Conservation (phyloP, 2,113 vertebrate species). For the Ptilorrhoa leucosticta region DNA sequence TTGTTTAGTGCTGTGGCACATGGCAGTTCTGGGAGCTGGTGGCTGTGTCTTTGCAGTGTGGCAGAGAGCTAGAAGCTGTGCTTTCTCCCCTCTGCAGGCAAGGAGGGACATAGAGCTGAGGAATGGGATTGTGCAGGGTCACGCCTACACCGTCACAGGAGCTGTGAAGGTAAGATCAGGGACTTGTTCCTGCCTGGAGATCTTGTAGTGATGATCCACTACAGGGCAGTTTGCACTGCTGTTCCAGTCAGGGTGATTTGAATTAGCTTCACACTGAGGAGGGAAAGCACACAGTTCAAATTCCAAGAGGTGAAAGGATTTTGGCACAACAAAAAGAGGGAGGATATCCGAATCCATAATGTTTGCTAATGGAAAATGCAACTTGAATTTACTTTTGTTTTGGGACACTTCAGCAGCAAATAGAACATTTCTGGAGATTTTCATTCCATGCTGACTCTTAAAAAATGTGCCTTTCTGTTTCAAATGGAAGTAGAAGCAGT, state of each 20-base stretch:
- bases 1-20: not conserved
- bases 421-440: not conserved
- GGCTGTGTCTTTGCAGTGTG: not conserved
- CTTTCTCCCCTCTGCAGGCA: not conserved
- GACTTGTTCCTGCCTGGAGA: not conserved
- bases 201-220: not conserved
- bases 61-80: not conserved
- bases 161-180: conserved; percentile 58
- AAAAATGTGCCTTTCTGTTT: not conserved
- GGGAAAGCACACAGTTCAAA: not conserved
- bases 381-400: not conserved
- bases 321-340: not conserved
- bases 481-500: not conserved
- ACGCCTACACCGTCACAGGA: conserved; percentile 72
- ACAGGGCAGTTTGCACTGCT: not conserved
- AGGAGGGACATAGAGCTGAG: not conserved
- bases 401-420: not conserved
- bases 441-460: not conserved
- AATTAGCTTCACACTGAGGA: not conserved
- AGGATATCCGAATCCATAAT: not conserved
- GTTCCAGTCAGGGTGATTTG: not conserved
- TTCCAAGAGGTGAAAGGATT: not conserved
- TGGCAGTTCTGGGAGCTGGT: not conserved
- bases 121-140: conserved; percentile 70
- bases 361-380: not conserved